Base-by-base conservation (phyloP, 2,888 invertebrate species). In the Cheilosia vulpina region DNA sequence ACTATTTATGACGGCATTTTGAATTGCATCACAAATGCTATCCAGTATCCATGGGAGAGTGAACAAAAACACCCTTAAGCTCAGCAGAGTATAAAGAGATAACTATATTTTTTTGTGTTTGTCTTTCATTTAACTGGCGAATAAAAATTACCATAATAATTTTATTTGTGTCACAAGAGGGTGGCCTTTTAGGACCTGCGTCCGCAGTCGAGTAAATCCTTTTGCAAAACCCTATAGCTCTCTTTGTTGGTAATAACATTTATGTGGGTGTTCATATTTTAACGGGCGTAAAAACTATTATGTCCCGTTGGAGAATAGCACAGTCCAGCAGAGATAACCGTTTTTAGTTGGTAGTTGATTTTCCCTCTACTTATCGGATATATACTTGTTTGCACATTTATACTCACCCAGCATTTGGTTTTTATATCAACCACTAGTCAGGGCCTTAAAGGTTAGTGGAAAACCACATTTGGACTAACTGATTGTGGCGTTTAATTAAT, bases 111-210 rank as follows among this genome's bases (percentile, higher is more conserved):
- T 45, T 58, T 21, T n/a, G 1, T 27, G n/a, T 58, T 31, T 38
- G 38, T 27, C 63, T 31, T 15, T 63, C 38, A 47, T 21, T 21
- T 43, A n/a, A 17, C 24, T 27, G n/a, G 47, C 34, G 55, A 50
- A 76, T 58, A 76, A 76, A 75, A 76, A 76, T 66, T 76, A 68
- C 52, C 76, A 76, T 76, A 76, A 68, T 41, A 52, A 31, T 60
- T 58, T 52, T 66, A 66, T 65, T 57, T 24, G 31, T 27, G 52
- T 52, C 58, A 31, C 38, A 72, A 21, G 34, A 2, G 41, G 17
- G 9, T 19, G 27, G 19, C 13, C 19, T n/a, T 27, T 62, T 45
- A 19, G 15, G 24, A 27, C 27, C 15, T 43, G 17, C 41, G 6
- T 11, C 52, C 38, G 19, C 41, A 52, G 41, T 62, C 19, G n/a